Conservation (phyloP, 2,113 vertebrate species). For the Passer montanus region DNA sequence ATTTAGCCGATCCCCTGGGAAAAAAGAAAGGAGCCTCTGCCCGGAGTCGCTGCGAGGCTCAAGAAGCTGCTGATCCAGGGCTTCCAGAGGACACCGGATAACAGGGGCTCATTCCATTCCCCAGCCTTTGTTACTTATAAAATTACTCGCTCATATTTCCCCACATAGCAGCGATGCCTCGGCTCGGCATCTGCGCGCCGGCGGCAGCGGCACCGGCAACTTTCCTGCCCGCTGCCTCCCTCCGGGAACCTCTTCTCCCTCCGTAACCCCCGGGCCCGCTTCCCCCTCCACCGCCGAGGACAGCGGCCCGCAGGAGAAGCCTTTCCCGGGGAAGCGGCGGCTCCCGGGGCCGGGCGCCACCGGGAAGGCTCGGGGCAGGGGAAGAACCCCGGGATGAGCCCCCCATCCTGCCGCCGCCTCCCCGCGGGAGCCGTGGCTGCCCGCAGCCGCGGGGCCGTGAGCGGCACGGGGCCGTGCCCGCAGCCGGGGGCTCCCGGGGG, state of each 20-base stretch:
- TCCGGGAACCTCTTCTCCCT: background rate
- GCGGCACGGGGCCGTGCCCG: background rate
- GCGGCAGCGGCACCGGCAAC: slow-evolving; percentile 12
- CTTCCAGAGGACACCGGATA: slow-evolving; percentile 84
- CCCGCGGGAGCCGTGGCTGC: background rate
- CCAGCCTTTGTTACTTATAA: slow-evolving; percentile 82
- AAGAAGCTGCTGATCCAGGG: slow-evolving; percentile 89
- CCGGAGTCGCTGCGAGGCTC: slow-evolving; percentile 74
- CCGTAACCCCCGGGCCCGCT: background rate
- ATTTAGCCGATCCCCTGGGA: slow-evolving; percentile 95
- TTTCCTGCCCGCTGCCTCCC: slow-evolving; percentile 18
- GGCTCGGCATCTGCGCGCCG: slow-evolving; percentile 61
- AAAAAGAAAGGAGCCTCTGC: slow-evolving; percentile 86
- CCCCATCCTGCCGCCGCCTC: too few species aligned
- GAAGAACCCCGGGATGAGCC: background rate
- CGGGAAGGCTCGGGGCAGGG: background rate
- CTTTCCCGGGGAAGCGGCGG: background rate
- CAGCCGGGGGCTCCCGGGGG: background rate
- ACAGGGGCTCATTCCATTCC: slow-evolving; percentile 81
- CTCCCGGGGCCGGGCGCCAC: background rate
- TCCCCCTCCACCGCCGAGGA: background rate
- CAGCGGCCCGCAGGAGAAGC: background rate
- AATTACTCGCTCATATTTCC: slow-evolving; percentile 82
- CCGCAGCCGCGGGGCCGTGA: background rate
- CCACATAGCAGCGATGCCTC: slow-evolving; percentile 80